Conservation (phyloP, 2,797 vertebrate genomes). For the Menidia menidia region DNA sequence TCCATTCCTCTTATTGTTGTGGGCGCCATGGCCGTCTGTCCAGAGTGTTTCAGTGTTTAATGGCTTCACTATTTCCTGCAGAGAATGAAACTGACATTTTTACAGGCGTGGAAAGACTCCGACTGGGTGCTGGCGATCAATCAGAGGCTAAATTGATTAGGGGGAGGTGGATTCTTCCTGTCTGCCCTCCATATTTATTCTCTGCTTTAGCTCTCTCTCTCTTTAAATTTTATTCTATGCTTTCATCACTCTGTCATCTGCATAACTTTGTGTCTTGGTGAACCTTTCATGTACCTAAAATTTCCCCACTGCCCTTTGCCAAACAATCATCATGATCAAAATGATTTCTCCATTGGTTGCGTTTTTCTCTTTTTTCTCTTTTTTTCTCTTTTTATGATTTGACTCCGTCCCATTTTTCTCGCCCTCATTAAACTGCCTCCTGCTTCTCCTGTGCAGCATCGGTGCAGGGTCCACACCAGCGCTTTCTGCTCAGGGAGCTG, state of each 20-base stretch:
- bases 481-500: conserved; percentile 93
- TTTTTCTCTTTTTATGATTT: conserved; percentile 17
- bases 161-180: conserved; percentile 36
- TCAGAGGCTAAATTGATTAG: conserved; percentile 72
- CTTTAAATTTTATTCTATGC: neutral
- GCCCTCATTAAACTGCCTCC: neutral
- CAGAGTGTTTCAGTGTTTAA: conserved; percentile 66
- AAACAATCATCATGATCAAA: conserved; percentile 28
- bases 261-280: neutral
- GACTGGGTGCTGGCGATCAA: conserved; percentile 70
- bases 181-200: conserved; percentile 22
- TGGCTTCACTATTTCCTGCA: conserved; percentile 58
- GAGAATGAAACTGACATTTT: conserved; percentile 62
- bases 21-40: conserved; percentile 62
- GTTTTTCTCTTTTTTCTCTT: neutral
- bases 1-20: conserved; percentile 28
- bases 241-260: neutral
- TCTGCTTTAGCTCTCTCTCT: conserved; percentile 8
- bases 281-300: neutral
- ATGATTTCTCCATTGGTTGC: neutral
- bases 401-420: neutral
- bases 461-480: conserved; percentile 94
- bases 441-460: conserved; percentile 81
- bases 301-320: neutral
- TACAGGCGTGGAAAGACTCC: conserved; percentile 56